Evolutionary conservation across 2,888 invertebrate genomes (phyloP).

Genomic region (Ichneumon xanthorius): DNA sequence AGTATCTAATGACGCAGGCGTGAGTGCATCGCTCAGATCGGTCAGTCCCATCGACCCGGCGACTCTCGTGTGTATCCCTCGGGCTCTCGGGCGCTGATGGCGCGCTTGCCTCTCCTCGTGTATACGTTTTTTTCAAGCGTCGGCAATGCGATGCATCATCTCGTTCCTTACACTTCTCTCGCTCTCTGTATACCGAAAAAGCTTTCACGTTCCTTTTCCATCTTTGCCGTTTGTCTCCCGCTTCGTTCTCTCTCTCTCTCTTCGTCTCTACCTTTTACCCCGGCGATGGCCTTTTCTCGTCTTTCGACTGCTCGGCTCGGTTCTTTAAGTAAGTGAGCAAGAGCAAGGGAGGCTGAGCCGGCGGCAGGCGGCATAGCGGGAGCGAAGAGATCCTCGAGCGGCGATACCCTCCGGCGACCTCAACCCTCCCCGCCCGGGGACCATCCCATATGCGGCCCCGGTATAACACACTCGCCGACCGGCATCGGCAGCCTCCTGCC

Average conservation of each 20-base stretch:
- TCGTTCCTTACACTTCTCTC: conserved; percentile 61
- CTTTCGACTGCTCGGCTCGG: conserved; percentile 36
- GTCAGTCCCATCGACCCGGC: conserved; percentile 53
- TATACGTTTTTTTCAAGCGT: conserved; percentile 66
- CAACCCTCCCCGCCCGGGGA: conserved; percentile 75
- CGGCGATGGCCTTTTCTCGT: conserved; percentile 48
- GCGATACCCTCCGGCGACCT: conserved; percentile 81
- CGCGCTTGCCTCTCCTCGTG: conserved; percentile 37
- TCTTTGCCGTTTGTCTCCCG: conserved; percentile 35
- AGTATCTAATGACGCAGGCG: conserved; percentile 65
- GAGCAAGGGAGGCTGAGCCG: conserved; percentile 56
- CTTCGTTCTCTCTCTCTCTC: background rate
- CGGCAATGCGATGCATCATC: conserved; percentile 78
- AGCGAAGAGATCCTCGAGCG: conserved; percentile 77
- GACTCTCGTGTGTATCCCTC: conserved; percentile 52
- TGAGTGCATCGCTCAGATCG: conserved; percentile 64
- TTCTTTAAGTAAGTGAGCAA: conserved; percentile 66
- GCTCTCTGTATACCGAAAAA: conserved; percentile 50
- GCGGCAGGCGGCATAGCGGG: conserved; percentile 62
- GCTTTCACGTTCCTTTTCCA: conserved; percentile 59
- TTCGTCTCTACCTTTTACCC: conserved; percentile 42
- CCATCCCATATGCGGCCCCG: conserved; percentile 74
- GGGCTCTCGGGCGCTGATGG: conserved; percentile 51
- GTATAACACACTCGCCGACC: conserved; percentile 34
- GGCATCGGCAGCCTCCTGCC: conserved; percentile 77